Percentiles rank a stretch among this genome's conserved stretches.
phyloP scores from a whole-genome alignment of 2,888 invertebrate genomes.

The Chironomus riparius region DNA sequence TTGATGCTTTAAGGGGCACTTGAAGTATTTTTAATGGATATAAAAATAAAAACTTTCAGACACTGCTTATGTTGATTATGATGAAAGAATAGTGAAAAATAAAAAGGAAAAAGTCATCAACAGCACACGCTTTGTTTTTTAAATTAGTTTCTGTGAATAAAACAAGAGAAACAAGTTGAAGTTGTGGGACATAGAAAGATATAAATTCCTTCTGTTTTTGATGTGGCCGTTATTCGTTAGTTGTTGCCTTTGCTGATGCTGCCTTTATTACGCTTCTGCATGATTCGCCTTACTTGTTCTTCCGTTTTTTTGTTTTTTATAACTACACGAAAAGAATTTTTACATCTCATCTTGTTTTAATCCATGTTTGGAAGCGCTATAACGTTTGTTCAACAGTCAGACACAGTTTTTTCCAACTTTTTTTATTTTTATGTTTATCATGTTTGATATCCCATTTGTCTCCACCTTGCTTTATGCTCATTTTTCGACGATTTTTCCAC shows the following conservation, averaged over 20 bases:
- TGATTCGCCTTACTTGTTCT: too few relatives aligned
- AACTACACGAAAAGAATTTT: too few relatives aligned
- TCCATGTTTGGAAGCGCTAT: background rate
- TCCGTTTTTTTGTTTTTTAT: too few relatives aligned
- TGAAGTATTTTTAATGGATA: background rate
- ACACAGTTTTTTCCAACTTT: background rate
- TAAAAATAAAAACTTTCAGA: background rate
- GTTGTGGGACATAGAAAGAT: background rate
- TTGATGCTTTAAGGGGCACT: background rate
- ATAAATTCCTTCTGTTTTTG: conserved; percentile 6
- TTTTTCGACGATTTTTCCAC: too few relatives aligned
- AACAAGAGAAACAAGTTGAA: background rate
- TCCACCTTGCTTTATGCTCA: too few relatives aligned
- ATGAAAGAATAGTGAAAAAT: background rate
- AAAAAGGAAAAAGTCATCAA: conserved; percentile 10
- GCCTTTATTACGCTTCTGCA: too few relatives aligned
- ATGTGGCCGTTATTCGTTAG: background rate
- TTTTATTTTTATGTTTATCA: too few relatives aligned
- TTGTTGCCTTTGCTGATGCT: background rate
- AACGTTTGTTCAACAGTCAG: background rate
- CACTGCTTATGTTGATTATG: background rate
- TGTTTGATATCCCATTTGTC: too few relatives aligned
- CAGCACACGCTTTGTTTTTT: conserved; percentile 15
- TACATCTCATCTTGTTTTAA: background rate
- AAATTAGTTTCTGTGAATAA: conserved; percentile 11